A percentile compares a stretch with the other conserved stretches of the same genome.
phyloP scores from a whole-genome alignment of 2,888 invertebrate genomes.

The Nezara viridula region DNA sequence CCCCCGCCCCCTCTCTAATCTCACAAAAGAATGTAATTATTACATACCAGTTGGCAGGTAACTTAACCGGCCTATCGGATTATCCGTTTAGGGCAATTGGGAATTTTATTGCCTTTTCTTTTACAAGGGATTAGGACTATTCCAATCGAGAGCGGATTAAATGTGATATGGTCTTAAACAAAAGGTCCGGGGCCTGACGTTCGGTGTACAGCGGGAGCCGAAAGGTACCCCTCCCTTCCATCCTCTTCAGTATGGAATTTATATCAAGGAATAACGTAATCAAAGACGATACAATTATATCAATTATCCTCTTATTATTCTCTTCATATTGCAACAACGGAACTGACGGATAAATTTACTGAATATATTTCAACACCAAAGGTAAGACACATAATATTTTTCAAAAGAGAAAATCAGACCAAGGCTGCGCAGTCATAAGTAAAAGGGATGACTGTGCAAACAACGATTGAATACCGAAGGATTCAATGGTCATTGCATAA shows the following conservation, averaged over 20 bases:
- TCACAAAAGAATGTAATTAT: constrained; percentile 28
- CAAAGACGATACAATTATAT: no score
- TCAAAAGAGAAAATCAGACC: constrained; percentile 28
- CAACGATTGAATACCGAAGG: constrained; percentile 6
- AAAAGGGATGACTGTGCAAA: constrained; percentile 23
- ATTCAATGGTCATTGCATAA: constrained; percentile 19
- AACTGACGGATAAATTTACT: not conserved
- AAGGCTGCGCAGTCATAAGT: constrained; percentile 21
- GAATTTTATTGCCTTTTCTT: constrained; percentile 3
- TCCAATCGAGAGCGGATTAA: not conserved
- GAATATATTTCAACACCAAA: not conserved
- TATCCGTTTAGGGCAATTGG: constrained; percentile 28
- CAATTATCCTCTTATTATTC: not conserved
- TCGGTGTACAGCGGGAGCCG: not conserved
- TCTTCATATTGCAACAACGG: not conserved
- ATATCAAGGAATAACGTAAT: not conserved
- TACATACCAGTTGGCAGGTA: constrained; percentile 35
- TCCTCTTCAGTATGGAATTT: not conserved
- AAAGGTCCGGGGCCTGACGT: not conserved
- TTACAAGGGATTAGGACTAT: constrained; percentile 1
- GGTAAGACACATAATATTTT: not conserved
- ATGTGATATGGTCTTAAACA: constrained; percentile 26
- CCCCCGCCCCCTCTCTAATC: not conserved
- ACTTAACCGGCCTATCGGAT: constrained; percentile 35
- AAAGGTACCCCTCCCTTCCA: no score